These are phyloP conservation scores for Agrilus planipennis DNA, from an alignment of 1,140 invertebrate genomes.

Conservation along the genomic window DNA sequence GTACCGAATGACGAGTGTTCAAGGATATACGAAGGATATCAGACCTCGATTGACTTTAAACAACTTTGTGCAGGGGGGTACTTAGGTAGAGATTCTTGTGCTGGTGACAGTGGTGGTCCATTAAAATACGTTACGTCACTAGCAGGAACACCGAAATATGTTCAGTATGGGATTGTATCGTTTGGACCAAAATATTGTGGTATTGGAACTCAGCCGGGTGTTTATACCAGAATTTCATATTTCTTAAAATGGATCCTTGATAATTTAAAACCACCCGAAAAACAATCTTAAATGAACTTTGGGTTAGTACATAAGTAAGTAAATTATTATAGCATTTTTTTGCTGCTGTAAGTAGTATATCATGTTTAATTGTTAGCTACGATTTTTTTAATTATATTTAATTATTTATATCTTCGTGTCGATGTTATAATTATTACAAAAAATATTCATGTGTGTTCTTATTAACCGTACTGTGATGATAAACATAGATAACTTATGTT, in stretches of 20 bases:
- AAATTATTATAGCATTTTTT: too few relatives aligned
- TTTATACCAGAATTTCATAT: slow-evolving; percentile 14
- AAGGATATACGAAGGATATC: slow-evolving; percentile 7
- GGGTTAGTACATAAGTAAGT: too few relatives aligned
- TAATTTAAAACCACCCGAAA: slow-evolving; percentile 9
- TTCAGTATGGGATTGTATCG: slow-evolving; percentile 9
- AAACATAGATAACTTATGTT: too few relatives aligned
- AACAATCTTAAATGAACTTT: too few relatives aligned
- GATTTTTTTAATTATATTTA: too few relatives aligned
- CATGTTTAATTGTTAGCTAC: too few relatives aligned
- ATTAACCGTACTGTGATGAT: too few relatives aligned
- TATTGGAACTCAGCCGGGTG: slow-evolving; percentile 19
- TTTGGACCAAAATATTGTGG: slow-evolving; percentile 29
- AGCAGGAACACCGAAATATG: slow-evolving; percentile 17
- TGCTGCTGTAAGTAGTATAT: too few relatives aligned
- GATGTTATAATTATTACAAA: too few relatives aligned
- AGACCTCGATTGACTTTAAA: slow-evolving; percentile 25
- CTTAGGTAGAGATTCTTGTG: slow-evolving; percentile 8
- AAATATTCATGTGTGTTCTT: too few relatives aligned
- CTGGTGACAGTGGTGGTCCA: slow-evolving; percentile 12
- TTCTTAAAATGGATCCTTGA: slow-evolving; percentile 18
- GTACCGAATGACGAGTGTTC: slow-evolving; percentile 9
- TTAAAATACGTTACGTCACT: background rate
- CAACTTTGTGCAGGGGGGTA: slow-evolving; percentile 16
- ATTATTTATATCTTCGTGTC: too few relatives aligned